Evolutionary conservation across 1,140 invertebrate genomes (phyloP), one percentile per base, ranked within the genome.

Genomic region (Tenebrio molitor): DNA sequence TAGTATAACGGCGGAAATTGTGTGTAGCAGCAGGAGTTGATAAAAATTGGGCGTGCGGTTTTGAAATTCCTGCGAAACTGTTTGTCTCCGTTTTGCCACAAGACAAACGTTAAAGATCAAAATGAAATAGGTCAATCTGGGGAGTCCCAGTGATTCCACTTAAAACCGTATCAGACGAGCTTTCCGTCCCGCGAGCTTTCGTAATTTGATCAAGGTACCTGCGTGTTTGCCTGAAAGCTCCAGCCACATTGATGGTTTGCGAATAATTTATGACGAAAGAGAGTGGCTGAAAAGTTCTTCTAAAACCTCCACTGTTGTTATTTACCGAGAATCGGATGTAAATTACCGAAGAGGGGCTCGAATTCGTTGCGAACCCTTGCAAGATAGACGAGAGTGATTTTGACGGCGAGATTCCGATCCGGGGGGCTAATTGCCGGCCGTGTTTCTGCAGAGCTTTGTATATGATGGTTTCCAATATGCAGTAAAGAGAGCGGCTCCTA

Each of bases 201-300:
- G 50, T 74, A 74, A 74, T 74, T 74, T 74, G 67, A 74, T 74
- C 72, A 74, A 66, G 72, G 41, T 74, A 72, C 71, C 71, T 74
- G 58, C 72, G 68, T 46, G 58, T 69, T 70, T 69, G 64, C 46
- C 39, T 73, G 71, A 73, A 69, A 73, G 71, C 71, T 73, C 42
- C 65, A 68, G 50, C 73, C 69, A 71, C 69, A 71, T 71, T 74
- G 73, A 74, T 74, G 73, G 69, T 39, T 62, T 29, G 29, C 73
- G 73, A 74, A 74, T 74, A 50, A 74, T 74, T 74, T 74, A 74
- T 74, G 46, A 23, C 16, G 69, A 58, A 71, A 67, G 73, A 74
- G 73, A 74, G 73, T 74, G 34, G 69, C 63, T 74, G 69, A 67
- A 74, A 74, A 74, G 29, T 71, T 74, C 65, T 70, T 74, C 25